Evolutionary conservation across 2,113 vertebrate species (phyloP), one percentile per base, ranked within the genome.

Genomic region (Amblyopsis rosae): DNA sequence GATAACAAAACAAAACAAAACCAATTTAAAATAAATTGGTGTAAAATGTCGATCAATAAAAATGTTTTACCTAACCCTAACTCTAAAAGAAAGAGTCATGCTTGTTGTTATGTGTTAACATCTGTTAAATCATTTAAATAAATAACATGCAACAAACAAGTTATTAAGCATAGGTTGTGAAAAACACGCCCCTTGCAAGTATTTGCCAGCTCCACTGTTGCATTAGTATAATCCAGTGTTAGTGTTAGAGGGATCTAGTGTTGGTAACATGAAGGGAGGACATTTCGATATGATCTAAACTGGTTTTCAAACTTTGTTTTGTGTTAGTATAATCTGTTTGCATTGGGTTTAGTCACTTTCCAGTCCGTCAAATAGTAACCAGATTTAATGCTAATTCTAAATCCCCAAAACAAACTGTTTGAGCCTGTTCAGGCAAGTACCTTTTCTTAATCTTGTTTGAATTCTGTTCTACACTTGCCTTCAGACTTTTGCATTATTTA

Each of bases 1-100:
- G 57, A 92, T 84, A 65, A 88, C 3, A 79, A 57, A 41, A 55
- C 65, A n/a, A 8, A 19, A 48, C 9, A 26, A 26, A 26, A 26
- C 26, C 35, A 41, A 6, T 41, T 2, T 41, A 6, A 6, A 41
- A 41, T 41, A 41, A 41, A 41, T 5, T 41, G 5, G 35, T 41
- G 4, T 41, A 41, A 41, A 0, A 6, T 6, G 35, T 0, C 4
- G 5, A 41, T 41, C 35, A 6, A 41, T 41, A 26, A 2, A 26
- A 26, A 26, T 26, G 26, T 26, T 26, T 26, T 26, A 26, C 26
- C 26, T 26, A 26, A 26, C 26, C 26, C 26, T 26, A 26, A 26
- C 26, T 8, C 35, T 8, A 5, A 41, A 41, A 41, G 35, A 41
- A 41, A 41, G 35, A 6, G 35, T 6, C 7, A 41, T 41, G 35